Percentiles rank a stretch among this genome's conserved stretches.
Conservation (phyloP, 2,113 vertebrate genomes). For the Balaenoptera acutorostrata region DNA sequence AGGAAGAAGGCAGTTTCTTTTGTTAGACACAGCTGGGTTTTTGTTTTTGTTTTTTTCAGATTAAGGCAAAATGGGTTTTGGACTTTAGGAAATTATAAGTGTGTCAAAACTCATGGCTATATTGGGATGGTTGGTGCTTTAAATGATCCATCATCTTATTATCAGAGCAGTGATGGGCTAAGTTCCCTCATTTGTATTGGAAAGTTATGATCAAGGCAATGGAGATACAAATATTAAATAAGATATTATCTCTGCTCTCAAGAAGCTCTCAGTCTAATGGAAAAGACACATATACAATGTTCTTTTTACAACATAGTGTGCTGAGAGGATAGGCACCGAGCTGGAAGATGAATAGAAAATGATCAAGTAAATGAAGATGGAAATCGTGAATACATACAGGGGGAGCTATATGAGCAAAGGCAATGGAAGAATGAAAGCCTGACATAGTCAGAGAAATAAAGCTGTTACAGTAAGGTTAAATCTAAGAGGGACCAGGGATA, state of each 20-base stretch:
- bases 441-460: background rate
- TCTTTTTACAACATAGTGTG: background rate
- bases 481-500: background rate
- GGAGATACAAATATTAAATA: slow-evolving; percentile 1
- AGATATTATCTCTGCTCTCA: slow-evolving; percentile 46
- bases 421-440: background rate
- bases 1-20: background rate
- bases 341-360: background rate
- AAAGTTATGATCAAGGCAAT: slow-evolving; percentile 1
- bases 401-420: background rate
- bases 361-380: background rate
- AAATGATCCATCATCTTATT: background rate
- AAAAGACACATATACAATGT: background rate
- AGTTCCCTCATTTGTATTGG: background rate
- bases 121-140: background rate
- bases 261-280: background rate
- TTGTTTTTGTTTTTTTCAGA: background rate
- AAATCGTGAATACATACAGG: background rate
- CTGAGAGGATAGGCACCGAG: background rate
- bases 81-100: background rate
- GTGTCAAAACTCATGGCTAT: background rate
- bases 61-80: background rate
- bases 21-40: background rate
- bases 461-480: background rate
- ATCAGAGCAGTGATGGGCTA: background rate